Conservation (phyloP, 2,888 invertebrate genomes). For the Machimus atricapillus region DNA sequence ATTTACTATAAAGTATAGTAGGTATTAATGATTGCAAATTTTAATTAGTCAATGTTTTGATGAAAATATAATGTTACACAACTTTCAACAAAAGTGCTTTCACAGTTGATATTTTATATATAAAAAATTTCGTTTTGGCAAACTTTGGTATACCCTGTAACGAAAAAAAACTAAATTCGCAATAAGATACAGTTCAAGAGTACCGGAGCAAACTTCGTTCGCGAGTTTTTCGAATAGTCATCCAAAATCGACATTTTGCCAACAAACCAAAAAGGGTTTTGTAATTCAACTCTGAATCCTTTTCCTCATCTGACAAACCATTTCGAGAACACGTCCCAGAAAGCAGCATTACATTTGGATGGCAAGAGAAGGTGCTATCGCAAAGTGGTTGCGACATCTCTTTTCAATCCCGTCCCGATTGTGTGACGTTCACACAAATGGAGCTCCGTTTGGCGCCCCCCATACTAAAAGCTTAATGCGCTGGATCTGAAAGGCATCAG, state of each 20-base stretch:
- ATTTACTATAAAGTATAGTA: too few species aligned
- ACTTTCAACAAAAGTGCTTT: too few species aligned
- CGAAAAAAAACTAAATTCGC: too few species aligned
- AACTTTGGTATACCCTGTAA: too few species aligned
- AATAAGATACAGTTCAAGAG: too few species aligned
- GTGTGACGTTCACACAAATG: not conserved
- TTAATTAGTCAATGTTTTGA: too few species aligned
- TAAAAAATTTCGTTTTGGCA: too few species aligned
- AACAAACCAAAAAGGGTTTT: not conserved
- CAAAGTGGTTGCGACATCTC: not conserved
- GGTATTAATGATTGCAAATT: too few species aligned
- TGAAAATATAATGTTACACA: too few species aligned
- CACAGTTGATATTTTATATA: too few species aligned
- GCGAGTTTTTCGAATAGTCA: not conserved
- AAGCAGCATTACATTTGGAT: not conserved
- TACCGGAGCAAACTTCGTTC: too few species aligned
- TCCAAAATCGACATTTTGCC: not conserved
- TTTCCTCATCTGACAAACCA: not conserved
- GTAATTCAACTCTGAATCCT: not conserved
- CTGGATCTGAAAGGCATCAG: not conserved
- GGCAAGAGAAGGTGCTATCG: not conserved
- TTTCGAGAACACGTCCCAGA: not conserved
- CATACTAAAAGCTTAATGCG: not conserved
- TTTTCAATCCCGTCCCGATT: not conserved
- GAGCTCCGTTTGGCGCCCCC: not conserved